Base-by-base conservation (phyloP, 2,888 invertebrate species). In the Callyntrura sp. region DNA sequence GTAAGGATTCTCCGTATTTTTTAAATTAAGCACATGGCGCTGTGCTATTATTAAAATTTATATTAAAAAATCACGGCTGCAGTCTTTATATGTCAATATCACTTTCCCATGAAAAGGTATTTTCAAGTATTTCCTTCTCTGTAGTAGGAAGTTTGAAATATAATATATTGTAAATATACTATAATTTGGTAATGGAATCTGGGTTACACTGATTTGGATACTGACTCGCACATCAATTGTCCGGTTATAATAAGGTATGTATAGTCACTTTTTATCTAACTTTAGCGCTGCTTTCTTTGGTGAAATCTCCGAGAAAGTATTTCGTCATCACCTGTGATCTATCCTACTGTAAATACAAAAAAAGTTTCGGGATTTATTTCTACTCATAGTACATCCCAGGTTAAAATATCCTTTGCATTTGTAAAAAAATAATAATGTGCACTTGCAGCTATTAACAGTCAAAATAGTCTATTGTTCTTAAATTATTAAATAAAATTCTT, bases 281-380 rank as follows among this genome's bases (percentile, higher is more conserved):
- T 12, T 43, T 73, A 73, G 45, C 28, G 17, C 60, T 2, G 57
- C 89, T 89, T 89, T 89, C 89, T 89, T 84, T 89, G 62, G 89
- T 89, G 88, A 20, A 89, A 85, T 62, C 88, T 76, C 83, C 84
- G 85, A 89, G 89, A 85, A 89, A 89, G 89, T 89, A 79, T 68
- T 89, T 89, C 89, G 89, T 89, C 89, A 89, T 89, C 78, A 89
- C 89, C 89, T 89, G 89, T 89, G 89, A 89, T 89, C 89, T 84
- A 76, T 84, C 89, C 89, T 84, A 55, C 23, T 89, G 89, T 89
- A 89, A 8, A 89, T 89, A 89, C 20, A 57, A 28, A 25, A 83
- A 55, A 70, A 45, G 11, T n/a, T 23, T 76, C 0, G 76, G 48
- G 12, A 76, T 25, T 65, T 23, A 12, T 65, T 65, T 23, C 23